Evolutionary conservation across 2,888 invertebrate genomes (phyloP).

Genomic region (Leptura quadrifasciata): DNA sequence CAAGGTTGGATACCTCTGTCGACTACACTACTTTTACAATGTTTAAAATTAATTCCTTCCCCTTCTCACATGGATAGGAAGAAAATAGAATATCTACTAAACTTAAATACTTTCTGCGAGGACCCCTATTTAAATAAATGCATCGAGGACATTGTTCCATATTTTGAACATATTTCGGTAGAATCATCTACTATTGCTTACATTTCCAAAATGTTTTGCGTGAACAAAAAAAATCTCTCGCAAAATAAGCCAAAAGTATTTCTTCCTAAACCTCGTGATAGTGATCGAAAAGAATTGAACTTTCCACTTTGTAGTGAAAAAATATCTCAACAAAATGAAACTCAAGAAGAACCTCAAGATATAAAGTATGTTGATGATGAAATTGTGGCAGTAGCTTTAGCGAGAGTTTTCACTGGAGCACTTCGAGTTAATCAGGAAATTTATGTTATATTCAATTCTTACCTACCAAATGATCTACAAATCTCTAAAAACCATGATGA

Average conservation of each 20-base stretch:
- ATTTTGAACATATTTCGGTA: constrained; percentile 60
- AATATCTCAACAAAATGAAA: constrained; percentile 53
- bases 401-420: constrained; percentile 93
- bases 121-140: constrained; percentile 82
- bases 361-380: constrained; percentile 65
- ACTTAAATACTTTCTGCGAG: constrained; percentile 75
- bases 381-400: constrained; percentile 91
- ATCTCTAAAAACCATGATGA: constrained; percentile 46
- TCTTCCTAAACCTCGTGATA: constrained; percentile 77
- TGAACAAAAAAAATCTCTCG: constrained; percentile 84
- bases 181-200: constrained; percentile 81
- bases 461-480: constrained; percentile 80
- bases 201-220: constrained; percentile 93
- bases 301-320: constrained; percentile 26
- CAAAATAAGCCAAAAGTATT: constrained; percentile 85
- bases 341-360: constrained; percentile 60
- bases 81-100: constrained; percentile 89
- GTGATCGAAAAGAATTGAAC: constrained; percentile 30
- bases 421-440: constrained; percentile 85
- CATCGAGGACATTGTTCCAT: constrained; percentile 77
- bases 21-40: constrained; percentile 86
- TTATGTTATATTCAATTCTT: constrained; percentile 91
- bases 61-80: constrained; percentile 85
- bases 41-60: constrained; percentile 87
- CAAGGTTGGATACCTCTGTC: constrained; percentile 94